Conservation (phyloP, 1,140 invertebrate species). For the Vanessa atalanta region DNA sequence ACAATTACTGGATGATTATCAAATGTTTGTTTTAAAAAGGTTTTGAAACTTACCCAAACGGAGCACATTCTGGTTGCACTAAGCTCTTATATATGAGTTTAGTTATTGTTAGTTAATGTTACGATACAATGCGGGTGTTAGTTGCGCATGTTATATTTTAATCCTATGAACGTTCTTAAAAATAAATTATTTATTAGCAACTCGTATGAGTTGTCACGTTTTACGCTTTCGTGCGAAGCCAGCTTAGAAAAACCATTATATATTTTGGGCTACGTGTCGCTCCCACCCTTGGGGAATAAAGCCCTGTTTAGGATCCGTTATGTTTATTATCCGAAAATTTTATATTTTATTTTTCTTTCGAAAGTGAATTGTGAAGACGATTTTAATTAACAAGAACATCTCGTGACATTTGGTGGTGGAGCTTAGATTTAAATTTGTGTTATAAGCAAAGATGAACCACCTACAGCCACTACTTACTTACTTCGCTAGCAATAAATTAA, state of each 20-base stretch:
- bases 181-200: conserved; percentile 11
- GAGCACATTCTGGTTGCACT: no score
- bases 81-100: no score
- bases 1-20: no score
- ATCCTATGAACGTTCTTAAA: background rate
- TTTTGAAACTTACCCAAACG: no score
- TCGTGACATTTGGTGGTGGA: background rate
- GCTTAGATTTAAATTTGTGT: no score
- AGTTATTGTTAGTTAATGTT: background rate
- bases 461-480: no score
- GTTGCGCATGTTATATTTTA: conserved; percentile 1
- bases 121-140: background rate
- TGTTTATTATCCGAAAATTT: background rate
- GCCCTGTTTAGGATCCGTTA: background rate
- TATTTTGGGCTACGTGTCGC: background rate
- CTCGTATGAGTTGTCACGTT: background rate
- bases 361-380: background rate
- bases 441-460: no score
- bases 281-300: background rate
- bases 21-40: no score
- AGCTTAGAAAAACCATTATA: background rate
- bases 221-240: background rate
- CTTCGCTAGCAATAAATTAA: no score
- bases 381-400: background rate
- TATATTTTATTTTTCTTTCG: background rate